Evolutionary conservation across 1,140 invertebrate genomes (phyloP).

Genomic region (Drosophila triauraria): DNA sequence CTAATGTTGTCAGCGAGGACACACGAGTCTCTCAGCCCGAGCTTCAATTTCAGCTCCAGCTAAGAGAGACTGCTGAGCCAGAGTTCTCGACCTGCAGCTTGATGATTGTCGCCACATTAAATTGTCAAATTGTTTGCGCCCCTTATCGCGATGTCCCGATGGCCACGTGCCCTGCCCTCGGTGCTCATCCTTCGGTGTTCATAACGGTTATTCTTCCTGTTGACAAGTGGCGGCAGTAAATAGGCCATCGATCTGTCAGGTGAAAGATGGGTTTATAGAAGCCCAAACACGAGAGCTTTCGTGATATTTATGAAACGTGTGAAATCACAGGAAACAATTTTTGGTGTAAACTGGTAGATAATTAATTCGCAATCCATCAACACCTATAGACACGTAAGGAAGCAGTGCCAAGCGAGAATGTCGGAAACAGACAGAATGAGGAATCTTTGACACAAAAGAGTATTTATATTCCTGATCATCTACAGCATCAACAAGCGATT

Average conservation of each 20-base stretch:
- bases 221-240: constrained; percentile 24
- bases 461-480: too few relatives aligned
- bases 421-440: too few relatives aligned
- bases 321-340: background rate
- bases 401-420: too few relatives aligned
- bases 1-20: constrained; percentile 72
- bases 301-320: background rate
- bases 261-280: background rate
- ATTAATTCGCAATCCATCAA: too few relatives aligned
- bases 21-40: constrained; percentile 12
- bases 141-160: constrained; percentile 62
- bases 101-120: constrained; percentile 74
- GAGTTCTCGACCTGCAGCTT: constrained; percentile 41
- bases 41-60: constrained; percentile 10
- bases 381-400: too few relatives aligned
- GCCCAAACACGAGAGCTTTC: background rate
- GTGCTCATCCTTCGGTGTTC: background rate
- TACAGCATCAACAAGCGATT: too few relatives aligned
- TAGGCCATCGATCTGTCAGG: constrained; percentile 6
- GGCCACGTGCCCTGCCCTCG: constrained; percentile 58
- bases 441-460: too few relatives aligned
- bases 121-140: constrained; percentile 82
- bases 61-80: background rate
- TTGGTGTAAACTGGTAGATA: too few relatives aligned
- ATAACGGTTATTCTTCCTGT: constrained; percentile 27